Conservation (phyloP, 2,113 vertebrate species). For the Neogobius melanostomus region DNA sequence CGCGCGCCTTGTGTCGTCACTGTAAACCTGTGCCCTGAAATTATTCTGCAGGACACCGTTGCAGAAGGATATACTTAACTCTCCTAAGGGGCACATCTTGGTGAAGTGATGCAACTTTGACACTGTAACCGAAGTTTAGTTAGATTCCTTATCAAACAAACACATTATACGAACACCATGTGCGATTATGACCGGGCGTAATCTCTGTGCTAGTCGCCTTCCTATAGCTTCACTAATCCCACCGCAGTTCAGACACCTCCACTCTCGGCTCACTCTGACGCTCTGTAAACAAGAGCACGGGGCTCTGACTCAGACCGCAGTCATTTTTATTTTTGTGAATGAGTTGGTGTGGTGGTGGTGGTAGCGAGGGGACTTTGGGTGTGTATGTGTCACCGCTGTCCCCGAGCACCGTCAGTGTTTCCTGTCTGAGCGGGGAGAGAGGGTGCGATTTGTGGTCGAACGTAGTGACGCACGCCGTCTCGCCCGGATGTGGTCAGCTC, state of each 20-base stretch:
- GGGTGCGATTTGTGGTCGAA: constrained; percentile 21
- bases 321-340: constrained; percentile 54
- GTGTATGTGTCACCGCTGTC: constrained; percentile 54
- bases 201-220: background rate
- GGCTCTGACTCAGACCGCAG: constrained; percentile 28
- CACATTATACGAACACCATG: too few species aligned
- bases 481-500: constrained; percentile 25
- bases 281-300: background rate
- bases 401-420: constrained; percentile 49
- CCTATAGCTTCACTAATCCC: background rate
- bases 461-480: background rate
- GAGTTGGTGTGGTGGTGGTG: constrained; percentile 13
- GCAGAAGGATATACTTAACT: too few species aligned
- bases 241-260: background rate
- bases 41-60: too few species aligned
- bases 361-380: constrained; percentile 32
- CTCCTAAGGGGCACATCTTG: too few species aligned
- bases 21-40: too few species aligned
- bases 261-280: background rate
- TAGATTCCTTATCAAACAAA: too few species aligned
- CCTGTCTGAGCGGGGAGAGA: constrained; percentile 41
- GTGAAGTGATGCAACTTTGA: too few species aligned
- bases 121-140: too few species aligned
- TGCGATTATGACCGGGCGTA: background rate
- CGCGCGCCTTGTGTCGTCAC: too few species aligned